Evolutionary conservation across 2,888 invertebrate genomes (phyloP), one percentile per base, ranked within the genome.

Genomic region (Imbricaverruca yamaguchii): DNA sequence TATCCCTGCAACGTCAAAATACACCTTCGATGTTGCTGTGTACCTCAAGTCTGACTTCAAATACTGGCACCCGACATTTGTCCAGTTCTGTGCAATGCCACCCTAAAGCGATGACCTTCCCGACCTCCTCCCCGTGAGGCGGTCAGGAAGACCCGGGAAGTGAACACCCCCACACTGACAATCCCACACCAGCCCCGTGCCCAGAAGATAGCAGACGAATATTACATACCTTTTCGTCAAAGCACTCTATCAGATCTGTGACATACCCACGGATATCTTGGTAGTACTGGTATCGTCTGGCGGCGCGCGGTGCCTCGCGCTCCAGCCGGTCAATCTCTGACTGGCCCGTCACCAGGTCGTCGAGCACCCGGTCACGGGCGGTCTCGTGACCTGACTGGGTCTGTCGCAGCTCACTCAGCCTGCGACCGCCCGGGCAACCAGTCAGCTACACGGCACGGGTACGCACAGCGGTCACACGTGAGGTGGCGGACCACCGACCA

Each of bases 181-280:
- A 13, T 13, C 8, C 53, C 69, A 39, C 9, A 13, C 15, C 7
- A n/a, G 25, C 74, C 15, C 53, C 53, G 53, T 13, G 6, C 74
- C 53, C 15, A 74, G 53, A 53, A 74, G 39, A 69, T 25, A 53
- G 25, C 23, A 53, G 6, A 18, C 18, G 21, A 74, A 21, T 53
- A 39, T 53, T 74, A 74, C 74, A 74, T 86, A 97, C 95, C 93
- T 98, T 98, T 89, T 97, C 96, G 88, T 97, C 95, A 86, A 98
- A 91, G 89, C 98, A 98, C 90, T 98, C 98, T 87, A 98, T 92
- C 88, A 98, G 92, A 91, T 98, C 97, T 85, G 94, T 93, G 87
- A 97, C 92, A 91, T 96, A 98, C 86, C 96, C 95, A 87, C 95
- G 92, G 86, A 95, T 91, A 89, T 97, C 94, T 90, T 98, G 98